phyloP scores from a whole-genome alignment of 2,113 vertebrate genomes.

The Hyperopisus bebe region DNA sequence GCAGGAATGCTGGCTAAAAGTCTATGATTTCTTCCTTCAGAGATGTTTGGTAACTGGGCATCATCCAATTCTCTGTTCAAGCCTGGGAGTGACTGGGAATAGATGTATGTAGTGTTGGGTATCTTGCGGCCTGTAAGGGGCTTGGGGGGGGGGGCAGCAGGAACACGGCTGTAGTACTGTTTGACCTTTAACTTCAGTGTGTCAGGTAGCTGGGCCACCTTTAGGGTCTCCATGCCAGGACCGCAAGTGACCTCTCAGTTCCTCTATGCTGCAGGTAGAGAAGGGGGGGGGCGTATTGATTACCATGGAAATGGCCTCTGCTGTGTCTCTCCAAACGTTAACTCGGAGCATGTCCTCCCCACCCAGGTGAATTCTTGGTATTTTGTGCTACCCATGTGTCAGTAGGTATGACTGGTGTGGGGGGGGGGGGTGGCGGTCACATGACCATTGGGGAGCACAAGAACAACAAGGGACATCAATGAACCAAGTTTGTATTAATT shows the following conservation, averaged over 20 bases:
- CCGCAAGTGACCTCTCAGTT: not conserved
- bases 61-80: not conserved
- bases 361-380: not conserved
- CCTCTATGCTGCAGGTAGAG: not conserved
- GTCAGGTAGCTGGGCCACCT: not conserved
- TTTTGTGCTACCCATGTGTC: not conserved
- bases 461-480: not conserved
- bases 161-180: not conserved
- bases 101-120: not conserved
- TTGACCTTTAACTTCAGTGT: not conserved
- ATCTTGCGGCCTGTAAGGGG: not conserved
- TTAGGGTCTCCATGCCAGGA: not conserved
- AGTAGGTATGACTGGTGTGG: not conserved
- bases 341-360: not conserved
- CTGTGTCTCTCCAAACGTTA: not conserved
- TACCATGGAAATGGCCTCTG: not conserved
- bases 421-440: not conserved
- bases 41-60: not conserved
- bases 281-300: not conserved
- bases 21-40: not conserved
- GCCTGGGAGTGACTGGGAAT: not conserved
- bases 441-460: not conserved
- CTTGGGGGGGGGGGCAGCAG: not conserved
- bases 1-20: not conserved
- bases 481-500: not conserved